phyloP scores from a whole-genome alignment of 2,888 invertebrate genomes.

The Hyppa rectilinea region DNA sequence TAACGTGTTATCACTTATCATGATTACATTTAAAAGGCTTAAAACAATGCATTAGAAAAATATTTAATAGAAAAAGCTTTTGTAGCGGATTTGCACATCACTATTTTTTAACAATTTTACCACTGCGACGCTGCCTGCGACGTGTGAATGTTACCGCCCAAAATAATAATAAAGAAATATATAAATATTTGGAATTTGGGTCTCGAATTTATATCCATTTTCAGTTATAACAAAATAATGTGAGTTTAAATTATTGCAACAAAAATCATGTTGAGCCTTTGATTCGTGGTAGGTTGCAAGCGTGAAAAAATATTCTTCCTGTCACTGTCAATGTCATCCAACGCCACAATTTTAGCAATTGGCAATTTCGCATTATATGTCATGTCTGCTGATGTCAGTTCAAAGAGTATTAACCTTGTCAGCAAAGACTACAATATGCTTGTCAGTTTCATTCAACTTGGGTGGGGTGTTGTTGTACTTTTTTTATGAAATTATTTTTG shows the following conservation, averaged over 20 bases:
- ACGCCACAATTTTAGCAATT: slow-evolving; percentile 6
- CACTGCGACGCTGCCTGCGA: background rate
- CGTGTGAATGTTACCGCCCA: background rate
- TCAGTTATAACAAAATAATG: background rate
- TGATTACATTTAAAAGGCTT: no score
- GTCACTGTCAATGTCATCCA: slow-evolving; percentile 16
- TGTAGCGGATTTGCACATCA: background rate
- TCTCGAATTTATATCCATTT: background rate
- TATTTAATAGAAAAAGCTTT: no score
- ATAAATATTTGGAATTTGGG: background rate
- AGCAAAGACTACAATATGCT: no score
- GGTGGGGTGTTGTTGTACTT: slow-evolving; percentile 2
- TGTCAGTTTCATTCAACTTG: slow-evolving; percentile 25
- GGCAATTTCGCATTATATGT: background rate
- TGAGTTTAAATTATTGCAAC: no score
- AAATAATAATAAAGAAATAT: no score
- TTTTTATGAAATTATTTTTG: slow-evolving; percentile 15
- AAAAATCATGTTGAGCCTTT: background rate
- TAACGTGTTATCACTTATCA: no score
- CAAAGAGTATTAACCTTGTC: no score
- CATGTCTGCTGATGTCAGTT: no score
- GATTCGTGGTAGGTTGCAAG: background rate
- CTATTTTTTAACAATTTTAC: background rate
- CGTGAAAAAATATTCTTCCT: background rate
- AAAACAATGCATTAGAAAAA: background rate